Conservation (phyloP, 2,113 vertebrate genomes). For the Nesogale talazaci region DNA sequence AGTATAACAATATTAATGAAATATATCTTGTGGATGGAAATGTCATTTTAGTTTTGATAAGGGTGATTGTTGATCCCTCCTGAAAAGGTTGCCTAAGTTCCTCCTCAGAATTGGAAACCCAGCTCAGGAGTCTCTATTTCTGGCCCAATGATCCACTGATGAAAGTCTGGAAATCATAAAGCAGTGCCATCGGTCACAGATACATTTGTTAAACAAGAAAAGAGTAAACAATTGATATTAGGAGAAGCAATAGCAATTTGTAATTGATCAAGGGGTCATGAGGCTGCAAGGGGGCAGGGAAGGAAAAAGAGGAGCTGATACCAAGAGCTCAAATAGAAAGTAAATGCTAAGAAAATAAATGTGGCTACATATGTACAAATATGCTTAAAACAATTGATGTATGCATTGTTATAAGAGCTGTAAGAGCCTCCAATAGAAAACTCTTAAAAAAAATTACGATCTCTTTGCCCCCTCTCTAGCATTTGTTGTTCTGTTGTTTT, state of each 20-base stretch:
- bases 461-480: not conserved
- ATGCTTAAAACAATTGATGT: no score
- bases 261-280: not conserved
- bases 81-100: no score
- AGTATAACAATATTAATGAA: constrained; percentile 35
- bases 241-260: not conserved
- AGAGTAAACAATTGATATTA: constrained; percentile 18
- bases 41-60: constrained; percentile 55
- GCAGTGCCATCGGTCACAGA: not conserved
- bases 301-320: no score
- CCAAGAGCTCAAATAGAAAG: no score
- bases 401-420: no score
- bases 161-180: constrained; percentile 20
- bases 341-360: no score
- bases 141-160: constrained; percentile 3
- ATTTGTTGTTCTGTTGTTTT: not conserved
- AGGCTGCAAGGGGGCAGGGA: no score
- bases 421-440: not conserved
- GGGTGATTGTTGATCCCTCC: constrained; percentile 18
- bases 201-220: constrained; percentile 1
- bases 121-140: constrained; percentile 26
- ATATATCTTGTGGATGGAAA: not conserved
- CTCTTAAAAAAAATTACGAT: not conserved
- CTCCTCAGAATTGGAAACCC: not conserved
- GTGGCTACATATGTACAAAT: no score